Evolutionary conservation across 2,888 invertebrate genomes (phyloP), one percentile per base, ranked within the genome.

Genomic region (Drosophila affinis): DNA sequence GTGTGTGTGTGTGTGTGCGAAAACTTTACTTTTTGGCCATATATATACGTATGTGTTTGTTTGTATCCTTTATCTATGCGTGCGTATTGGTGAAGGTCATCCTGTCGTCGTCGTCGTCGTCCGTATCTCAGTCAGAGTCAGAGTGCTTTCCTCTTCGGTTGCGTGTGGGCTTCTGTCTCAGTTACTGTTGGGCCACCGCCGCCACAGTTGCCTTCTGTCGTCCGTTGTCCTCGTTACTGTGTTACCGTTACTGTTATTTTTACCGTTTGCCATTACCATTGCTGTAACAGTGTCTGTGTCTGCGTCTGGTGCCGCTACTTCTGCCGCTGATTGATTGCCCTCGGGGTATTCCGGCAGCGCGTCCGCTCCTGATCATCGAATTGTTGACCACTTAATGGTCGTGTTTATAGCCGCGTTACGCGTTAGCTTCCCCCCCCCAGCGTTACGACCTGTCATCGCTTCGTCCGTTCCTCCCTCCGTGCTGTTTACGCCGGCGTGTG

Each of bases 51-150:
- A 63, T 79, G 14, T 14, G 12, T 34, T 3, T 39, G 14, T 39
- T n/a, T n/a, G 39, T 48, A 51, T 46, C 58, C 72, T 72, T 83
- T 64, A 69, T 63, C 70, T 78, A 77, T 81, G 80, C 76, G 79
- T 79, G 79, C 76, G 79, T 79, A 77, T 80, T 89, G 88, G 78
- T 90, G 90, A 90, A 90, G 90, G 90, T 90, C 90, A 90, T 85
- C 80, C 80, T 77, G 90, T 82, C 86, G 89, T 79, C 85, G 78
- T 72, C 70, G 81, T 53, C 54, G 56, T 48, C 24, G 67, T 39
- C 45, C 34, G 49, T 65, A 45, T 75, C 47, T 12, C 34, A 32
- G 14, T 32, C 46, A 27, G 55, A 34, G 7, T 55, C 49, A 56
- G 65, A 67, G 64, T 44, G 64, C 54, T 70, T 80, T 69, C 79